Percentiles rank a stretch among this genome's conserved stretches.
Evolutionary conservation across 2,888 invertebrate species (phyloP).

Genomic region (Eristalinus aeneus): DNA sequence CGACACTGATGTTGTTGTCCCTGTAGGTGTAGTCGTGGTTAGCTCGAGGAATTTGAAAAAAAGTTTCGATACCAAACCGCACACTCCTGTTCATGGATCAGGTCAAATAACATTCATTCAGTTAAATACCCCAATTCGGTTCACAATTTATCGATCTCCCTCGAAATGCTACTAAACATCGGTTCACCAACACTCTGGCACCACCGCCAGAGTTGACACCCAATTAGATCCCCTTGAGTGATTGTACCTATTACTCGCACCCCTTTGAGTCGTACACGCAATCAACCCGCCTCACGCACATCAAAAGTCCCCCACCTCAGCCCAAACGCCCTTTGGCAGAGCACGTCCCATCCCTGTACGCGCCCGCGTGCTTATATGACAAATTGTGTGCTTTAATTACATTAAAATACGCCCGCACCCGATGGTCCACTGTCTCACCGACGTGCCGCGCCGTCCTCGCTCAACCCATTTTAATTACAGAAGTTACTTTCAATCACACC

Average conservation of each 20-base stretch:
- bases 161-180: no score
- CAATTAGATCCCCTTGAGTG: background rate
- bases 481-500: constrained; percentile 67
- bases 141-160: no score
- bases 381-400: constrained; percentile 65
- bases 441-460: background rate
- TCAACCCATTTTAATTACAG: constrained; percentile 64
- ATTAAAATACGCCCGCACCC: constrained; percentile 58
- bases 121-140: no score
- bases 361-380: constrained; percentile 36
- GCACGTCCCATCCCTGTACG: background rate
- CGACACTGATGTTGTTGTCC: no score
- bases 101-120: no score
- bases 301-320: background rate
- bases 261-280: background rate
- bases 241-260: background rate
- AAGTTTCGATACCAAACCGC: no score
- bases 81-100: no score
- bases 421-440: background rate
- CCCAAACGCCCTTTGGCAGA: background rate
- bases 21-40: no score
- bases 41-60: no score
- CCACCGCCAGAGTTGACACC: background rate
- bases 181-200: background rate
- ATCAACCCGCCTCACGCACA: background rate